Conservation (phyloP, 2,113 vertebrate genomes). For the Amblyornis subalaris region DNA sequence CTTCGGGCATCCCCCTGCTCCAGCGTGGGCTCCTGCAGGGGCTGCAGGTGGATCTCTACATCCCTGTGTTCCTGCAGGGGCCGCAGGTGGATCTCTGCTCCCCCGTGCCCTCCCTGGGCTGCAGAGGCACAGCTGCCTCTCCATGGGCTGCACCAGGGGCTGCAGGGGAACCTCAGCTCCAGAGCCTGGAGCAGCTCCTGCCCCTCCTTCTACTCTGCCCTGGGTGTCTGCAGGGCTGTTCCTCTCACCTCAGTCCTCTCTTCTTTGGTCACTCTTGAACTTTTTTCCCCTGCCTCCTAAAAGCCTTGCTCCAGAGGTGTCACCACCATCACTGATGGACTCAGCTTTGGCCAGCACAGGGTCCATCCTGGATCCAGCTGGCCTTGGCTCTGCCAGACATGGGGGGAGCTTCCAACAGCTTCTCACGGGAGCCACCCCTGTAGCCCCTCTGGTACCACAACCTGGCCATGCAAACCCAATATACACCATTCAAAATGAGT, state of each 20-base stretch:
- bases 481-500: neutral
- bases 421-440: neutral
- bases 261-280: neutral
- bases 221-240: accelerated
- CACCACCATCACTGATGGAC: accelerated
- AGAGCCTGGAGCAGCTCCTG: neutral
- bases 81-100: neutral
- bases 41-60: neutral
- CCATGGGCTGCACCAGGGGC: neutral
- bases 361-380: too few species aligned
- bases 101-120: neutral
- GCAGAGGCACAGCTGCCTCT: neutral
- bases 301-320: accelerated
- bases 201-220: neutral
- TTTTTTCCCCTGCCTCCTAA: accelerated
- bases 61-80: neutral
- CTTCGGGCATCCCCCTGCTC: neutral
- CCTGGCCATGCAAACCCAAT: neutral
- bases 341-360: accelerated
- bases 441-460: neutral
- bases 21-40: neutral
- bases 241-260: accelerated
- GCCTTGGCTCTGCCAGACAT: neutral
- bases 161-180: neutral
- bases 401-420: neutral